Conservation (phyloP, 2,113 vertebrate genomes). For the Neogobius melanostomus region DNA sequence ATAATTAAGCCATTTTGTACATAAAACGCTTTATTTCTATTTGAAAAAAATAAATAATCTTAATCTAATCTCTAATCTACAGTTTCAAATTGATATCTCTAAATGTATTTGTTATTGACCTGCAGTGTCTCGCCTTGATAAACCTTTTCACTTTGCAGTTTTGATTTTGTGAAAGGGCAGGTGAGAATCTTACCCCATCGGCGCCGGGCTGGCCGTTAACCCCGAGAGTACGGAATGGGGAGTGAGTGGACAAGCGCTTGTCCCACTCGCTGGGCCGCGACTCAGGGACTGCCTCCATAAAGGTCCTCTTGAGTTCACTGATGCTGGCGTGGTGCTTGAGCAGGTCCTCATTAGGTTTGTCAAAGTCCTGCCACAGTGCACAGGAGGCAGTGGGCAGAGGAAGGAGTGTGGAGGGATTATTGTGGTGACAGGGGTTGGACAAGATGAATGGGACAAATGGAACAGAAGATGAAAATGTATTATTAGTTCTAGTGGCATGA, state of each 20-base stretch:
- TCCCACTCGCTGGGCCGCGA: slow-evolving; percentile 93
- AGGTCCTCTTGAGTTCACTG: slow-evolving; percentile 94
- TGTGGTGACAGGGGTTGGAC: background rate
- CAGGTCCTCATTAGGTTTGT: slow-evolving; percentile 90
- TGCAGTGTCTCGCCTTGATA: no score
- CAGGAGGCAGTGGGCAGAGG: background rate
- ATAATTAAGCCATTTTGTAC: no score
- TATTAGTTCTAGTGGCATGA: slow-evolving; percentile 10
- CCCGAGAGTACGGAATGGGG: slow-evolving; percentile 82
- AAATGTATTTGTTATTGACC: no score
- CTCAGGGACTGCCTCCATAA: slow-evolving; percentile 91
- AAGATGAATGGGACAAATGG: slow-evolving; percentile 13
- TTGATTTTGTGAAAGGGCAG: background rate
- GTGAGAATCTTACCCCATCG: slow-evolving; percentile 85
- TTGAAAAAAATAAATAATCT: no score
- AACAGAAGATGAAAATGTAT: slow-evolving; percentile 21
- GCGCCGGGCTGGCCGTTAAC: slow-evolving; percentile 68
- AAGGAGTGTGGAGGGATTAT: background rate
- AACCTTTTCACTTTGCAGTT: no score
- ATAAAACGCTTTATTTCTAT: no score
- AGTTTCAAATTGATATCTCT: no score
- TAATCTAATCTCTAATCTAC: no score
- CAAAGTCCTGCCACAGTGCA: slow-evolving; percentile 81
- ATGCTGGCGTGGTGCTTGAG: slow-evolving; percentile 93
- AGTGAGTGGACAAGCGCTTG: slow-evolving; percentile 92